Conservation (phyloP, 2,888 invertebrate species). For the Cephus rjabovi region DNA sequence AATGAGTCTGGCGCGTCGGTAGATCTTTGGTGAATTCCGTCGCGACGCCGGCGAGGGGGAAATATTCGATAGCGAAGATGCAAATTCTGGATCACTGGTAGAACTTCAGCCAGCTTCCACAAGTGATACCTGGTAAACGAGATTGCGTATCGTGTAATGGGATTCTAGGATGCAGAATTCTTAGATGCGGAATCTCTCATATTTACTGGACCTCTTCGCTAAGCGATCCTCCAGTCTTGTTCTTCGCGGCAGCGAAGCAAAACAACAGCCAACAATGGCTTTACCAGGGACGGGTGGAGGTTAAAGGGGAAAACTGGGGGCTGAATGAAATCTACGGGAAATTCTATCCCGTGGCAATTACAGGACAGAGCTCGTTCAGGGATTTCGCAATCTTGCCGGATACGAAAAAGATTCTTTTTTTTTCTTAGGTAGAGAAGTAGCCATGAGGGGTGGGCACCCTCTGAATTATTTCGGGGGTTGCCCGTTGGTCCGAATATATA, state of each 20-base stretch:
- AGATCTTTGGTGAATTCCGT: background rate
- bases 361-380: background rate
- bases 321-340: background rate
- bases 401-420: background rate
- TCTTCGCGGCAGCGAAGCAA: background rate
- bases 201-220: background rate
- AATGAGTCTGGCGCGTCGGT: slow-evolving; percentile 39
- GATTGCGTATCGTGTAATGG: background rate
- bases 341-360: background rate
- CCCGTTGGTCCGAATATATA: background rate
- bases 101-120: background rate
- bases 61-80: background rate
- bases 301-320: background rate
- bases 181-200: background rate
- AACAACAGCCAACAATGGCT: background rate
- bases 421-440: too few relatives aligned
- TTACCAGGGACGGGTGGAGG: background rate
- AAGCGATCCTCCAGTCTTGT: too few relatives aligned
- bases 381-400: background rate
- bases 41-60: background rate
- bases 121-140: background rate
- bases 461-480: background rate
- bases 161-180: background rate
- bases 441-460: background rate
- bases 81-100: background rate